Evolutionary conservation across 1,140 invertebrate species (phyloP).

Genomic region (Nebria ingens): DNA sequence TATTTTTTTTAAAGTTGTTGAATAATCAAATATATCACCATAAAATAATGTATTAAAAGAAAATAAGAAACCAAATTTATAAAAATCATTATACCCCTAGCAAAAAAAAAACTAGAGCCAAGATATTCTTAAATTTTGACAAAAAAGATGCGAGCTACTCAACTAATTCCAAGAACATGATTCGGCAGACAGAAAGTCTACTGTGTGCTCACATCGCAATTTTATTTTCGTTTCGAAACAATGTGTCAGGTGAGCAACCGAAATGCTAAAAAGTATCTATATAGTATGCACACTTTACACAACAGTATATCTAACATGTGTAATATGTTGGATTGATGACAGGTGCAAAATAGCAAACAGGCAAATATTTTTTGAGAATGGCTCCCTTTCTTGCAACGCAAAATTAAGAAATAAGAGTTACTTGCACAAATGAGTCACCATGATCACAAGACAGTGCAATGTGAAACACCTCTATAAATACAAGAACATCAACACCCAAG

Average conservation of each 20-base stretch:
- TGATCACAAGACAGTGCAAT: not conserved
- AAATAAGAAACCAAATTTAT: too few relatives aligned
- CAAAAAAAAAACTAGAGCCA: slow-evolving; percentile 1
- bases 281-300: not conserved
- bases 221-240: slow-evolving; percentile 4
- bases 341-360: not conserved
- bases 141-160: not conserved
- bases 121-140: slow-evolving; percentile 4
- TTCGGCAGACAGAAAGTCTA: slow-evolving; percentile 1
- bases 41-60: too few relatives aligned
- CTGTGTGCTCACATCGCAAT: not conserved
- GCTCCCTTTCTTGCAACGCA: not conserved
- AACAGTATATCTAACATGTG: not conserved
- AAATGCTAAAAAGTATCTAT: not conserved
- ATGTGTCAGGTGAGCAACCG: not conserved
- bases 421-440: not conserved
- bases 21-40: too few relatives aligned
- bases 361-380: not conserved
- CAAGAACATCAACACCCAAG: not conserved
- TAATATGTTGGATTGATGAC: not conserved
- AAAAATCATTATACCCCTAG: not conserved
- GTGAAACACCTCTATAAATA: slow-evolving; percentile 5
- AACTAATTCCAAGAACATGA: slow-evolving; percentile 3
- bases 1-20: too few relatives aligned
- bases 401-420: not conserved